phyloP scores from a whole-genome alignment of 2,113 vertebrate genomes.

The Macaca mulatta region DNA sequence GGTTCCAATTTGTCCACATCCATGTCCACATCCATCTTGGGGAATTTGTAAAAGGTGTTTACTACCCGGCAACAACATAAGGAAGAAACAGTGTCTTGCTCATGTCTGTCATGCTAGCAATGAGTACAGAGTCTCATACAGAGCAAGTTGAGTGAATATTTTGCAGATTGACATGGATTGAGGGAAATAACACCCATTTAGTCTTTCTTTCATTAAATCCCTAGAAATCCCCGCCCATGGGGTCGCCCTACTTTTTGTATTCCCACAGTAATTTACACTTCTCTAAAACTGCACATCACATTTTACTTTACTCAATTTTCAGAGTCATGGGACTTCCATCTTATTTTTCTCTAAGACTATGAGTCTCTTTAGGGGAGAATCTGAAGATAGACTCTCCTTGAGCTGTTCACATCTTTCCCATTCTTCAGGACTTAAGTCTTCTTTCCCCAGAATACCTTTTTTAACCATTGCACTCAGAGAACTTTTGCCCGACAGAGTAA shows the following conservation, averaged over 20 bases:
- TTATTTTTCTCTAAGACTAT: not conserved
- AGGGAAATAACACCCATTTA: not conserved
- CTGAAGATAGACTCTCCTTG: not conserved
- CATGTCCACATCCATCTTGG: not conserved
- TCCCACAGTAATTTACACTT: not conserved
- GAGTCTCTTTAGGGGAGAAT: not conserved
- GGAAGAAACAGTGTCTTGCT: not conserved
- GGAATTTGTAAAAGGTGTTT: not conserved
- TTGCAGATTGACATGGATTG: too few species aligned
- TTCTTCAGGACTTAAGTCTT: not conserved
- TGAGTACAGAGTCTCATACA: not conserved
- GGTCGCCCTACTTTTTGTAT: not conserved
- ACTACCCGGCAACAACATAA: not conserved
- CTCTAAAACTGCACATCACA: not conserved
- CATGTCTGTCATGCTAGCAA: not conserved
- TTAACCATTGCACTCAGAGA: not conserved
- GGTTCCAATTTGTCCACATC: not conserved
- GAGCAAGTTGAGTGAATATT: not conserved
- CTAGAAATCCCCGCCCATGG: not conserved
- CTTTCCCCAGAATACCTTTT: not conserved
- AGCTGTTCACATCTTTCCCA: not conserved
- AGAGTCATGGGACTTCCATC: not conserved
- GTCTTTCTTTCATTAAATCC: not conserved
- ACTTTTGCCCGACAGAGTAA: not conserved
- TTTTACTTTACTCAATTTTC: not conserved